A percentile compares a stretch with the other conserved stretches of the same genome.
phyloP scores from a whole-genome alignment of 2,797 vertebrate species.

The Sebastes dallii region DNA sequence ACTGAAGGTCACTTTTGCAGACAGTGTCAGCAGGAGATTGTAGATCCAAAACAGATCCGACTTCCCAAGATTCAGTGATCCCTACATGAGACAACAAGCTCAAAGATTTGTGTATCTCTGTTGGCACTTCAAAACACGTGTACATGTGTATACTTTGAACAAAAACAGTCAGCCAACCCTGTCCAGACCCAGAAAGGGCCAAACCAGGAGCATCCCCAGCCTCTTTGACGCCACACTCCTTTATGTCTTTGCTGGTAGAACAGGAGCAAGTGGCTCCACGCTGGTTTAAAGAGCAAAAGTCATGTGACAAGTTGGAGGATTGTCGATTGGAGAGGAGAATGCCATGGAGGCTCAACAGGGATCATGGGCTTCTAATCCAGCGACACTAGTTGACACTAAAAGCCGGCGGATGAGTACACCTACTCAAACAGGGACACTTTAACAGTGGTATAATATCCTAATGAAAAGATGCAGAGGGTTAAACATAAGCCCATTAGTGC shows the following conservation, averaged over 20 bases:
- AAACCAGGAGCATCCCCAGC: slow-evolving; percentile 1
- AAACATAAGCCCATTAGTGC: not conserved
- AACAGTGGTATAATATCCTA: not conserved
- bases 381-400: slow-evolving; percentile 60
- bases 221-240: slow-evolving; percentile 10
- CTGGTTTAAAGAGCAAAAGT: slow-evolving; percentile 27
- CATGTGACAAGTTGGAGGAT: slow-evolving; percentile 49
- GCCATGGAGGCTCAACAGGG: slow-evolving; percentile 62
- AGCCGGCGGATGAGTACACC: slow-evolving; percentile 28
- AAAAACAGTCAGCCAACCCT: not conserved
- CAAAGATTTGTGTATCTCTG: not conserved
- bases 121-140: not conserved
- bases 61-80: slow-evolving; percentile 7
- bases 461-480: not conserved
- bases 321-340: slow-evolving; percentile 40
- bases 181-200: not conserved
- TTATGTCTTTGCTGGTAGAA: slow-evolving; percentile 11
- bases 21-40: not conserved
- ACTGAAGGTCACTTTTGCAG: not conserved
- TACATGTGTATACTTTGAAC: not conserved
- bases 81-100: slow-evolving; percentile 24
- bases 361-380: slow-evolving; percentile 73
- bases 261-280: slow-evolving; percentile 1
- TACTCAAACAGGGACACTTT: not conserved
- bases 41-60: not conserved